phyloP scores from a whole-genome alignment of 2,113 vertebrate species.

The Rhabdomys dilectus region DNA sequence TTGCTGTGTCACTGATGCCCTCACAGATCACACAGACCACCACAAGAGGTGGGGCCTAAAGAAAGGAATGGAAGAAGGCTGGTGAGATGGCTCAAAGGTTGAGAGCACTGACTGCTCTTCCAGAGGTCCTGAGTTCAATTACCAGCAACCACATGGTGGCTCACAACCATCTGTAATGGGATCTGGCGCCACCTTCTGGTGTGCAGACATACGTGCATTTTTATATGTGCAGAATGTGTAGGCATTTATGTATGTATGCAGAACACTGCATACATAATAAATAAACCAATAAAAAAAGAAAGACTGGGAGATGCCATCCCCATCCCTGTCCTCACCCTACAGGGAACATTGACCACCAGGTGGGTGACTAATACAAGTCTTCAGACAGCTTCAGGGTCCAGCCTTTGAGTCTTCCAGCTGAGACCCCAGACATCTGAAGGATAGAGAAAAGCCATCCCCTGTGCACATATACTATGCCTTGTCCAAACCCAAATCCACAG shows the following conservation, averaged over 20 bases:
- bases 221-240: too few species aligned
- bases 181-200: too few species aligned
- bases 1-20: background rate
- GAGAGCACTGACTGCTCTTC: too few species aligned
- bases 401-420: background rate
- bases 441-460: background rate
- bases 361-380: background rate
- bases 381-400: background rate
- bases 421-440: background rate
- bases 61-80: background rate
- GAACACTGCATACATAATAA: too few species aligned
- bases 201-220: too few species aligned
- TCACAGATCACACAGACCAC: background rate
- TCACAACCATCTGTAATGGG: too few species aligned
- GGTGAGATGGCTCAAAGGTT: too few species aligned
- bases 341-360: background rate
- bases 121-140: too few species aligned
- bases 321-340: background rate
- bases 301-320: background rate
- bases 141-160: too few species aligned
- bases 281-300: too few species aligned
- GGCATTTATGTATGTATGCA: too few species aligned
- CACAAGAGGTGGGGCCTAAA: too few species aligned
- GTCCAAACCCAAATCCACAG: background rate
- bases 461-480: background rate